phyloP scores from a whole-genome alignment of 2,888 invertebrate species.

The Gastracanthus pulcherrimus region DNA sequence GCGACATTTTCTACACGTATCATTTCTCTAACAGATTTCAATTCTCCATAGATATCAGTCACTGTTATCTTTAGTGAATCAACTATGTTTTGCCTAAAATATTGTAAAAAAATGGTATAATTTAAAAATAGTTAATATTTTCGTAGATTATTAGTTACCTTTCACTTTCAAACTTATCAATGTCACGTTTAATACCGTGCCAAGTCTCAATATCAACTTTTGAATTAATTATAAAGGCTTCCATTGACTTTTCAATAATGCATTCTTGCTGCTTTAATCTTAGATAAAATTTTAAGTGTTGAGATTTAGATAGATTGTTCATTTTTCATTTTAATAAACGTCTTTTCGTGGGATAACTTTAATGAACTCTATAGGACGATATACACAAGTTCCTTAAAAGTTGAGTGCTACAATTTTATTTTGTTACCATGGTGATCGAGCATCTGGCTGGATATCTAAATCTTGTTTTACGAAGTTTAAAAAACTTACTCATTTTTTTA shows the following conservation, averaged over 20 bases:
- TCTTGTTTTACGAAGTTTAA: background rate
- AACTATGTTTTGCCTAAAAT: slow-evolving; percentile 58
- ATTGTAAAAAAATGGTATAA: background rate
- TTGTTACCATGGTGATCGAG: slow-evolving; percentile 51
- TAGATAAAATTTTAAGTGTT: slow-evolving; percentile 58
- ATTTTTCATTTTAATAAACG: slow-evolving; percentile 30
- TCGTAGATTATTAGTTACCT: slow-evolving; percentile 62
- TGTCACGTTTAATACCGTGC: slow-evolving; percentile 62
- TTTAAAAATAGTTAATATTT: background rate
- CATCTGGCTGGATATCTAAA: background rate
- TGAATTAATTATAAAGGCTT: slow-evolving; percentile 64
- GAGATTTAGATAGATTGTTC: slow-evolving; percentile 30
- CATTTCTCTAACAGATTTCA: slow-evolving; percentile 62
- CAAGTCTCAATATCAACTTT: slow-evolving; percentile 66
- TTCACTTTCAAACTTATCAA: slow-evolving; percentile 58
- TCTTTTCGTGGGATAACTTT: too few species aligned
- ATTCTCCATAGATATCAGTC: slow-evolving; percentile 61
- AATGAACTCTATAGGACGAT: background rate
- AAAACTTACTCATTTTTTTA: too few species aligned
- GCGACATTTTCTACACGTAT: slow-evolving; percentile 60
- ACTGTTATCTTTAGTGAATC: slow-evolving; percentile 57
- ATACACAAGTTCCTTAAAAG: background rate
- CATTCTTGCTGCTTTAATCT: slow-evolving; percentile 71
- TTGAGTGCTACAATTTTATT: slow-evolving; percentile 4
- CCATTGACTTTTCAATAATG: slow-evolving; percentile 68